Conservation (phyloP, 2,797 vertebrate genomes). For the Eidolon dupreanum region DNA sequence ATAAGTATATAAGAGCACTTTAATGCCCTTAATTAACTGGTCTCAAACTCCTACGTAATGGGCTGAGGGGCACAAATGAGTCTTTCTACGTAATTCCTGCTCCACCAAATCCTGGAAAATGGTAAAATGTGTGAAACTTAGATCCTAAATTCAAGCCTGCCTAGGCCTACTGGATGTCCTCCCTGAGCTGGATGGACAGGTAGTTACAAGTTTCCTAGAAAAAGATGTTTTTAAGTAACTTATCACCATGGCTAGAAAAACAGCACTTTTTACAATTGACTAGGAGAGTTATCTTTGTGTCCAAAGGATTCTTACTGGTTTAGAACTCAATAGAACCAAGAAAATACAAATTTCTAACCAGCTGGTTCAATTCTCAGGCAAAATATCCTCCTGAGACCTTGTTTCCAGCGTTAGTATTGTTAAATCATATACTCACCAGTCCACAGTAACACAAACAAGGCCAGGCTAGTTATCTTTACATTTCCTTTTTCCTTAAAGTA, state of each 20-base stretch:
- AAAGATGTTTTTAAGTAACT: conserved; percentile 1
- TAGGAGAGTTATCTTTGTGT: background rate
- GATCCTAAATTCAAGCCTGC: background rate
- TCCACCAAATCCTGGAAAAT: background rate
- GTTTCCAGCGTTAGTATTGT: background rate
- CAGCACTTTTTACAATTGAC: background rate
- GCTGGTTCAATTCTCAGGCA: background rate
- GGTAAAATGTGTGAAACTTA: background rate
- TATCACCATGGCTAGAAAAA: conserved; percentile 6
- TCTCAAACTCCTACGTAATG: background rate
- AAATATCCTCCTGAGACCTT: background rate
- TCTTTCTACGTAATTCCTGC: background rate
- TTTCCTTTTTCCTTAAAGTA: conserved; percentile 25
- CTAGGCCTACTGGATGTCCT: background rate
- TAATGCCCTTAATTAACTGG: background rate
- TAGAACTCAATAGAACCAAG: background rate
- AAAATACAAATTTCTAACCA: background rate
- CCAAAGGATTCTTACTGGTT: background rate
- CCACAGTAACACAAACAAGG: background rate
- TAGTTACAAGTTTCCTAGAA: background rate
- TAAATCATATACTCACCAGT: background rate
- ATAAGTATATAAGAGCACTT: background rate
- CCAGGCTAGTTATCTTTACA: background rate
- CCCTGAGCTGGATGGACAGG: background rate
- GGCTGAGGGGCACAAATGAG: background rate